These are phyloP conservation scores for Carcharodon carcharias DNA, from an alignment of 2,797 vertebrate species.

Conservation along the genomic window DNA sequence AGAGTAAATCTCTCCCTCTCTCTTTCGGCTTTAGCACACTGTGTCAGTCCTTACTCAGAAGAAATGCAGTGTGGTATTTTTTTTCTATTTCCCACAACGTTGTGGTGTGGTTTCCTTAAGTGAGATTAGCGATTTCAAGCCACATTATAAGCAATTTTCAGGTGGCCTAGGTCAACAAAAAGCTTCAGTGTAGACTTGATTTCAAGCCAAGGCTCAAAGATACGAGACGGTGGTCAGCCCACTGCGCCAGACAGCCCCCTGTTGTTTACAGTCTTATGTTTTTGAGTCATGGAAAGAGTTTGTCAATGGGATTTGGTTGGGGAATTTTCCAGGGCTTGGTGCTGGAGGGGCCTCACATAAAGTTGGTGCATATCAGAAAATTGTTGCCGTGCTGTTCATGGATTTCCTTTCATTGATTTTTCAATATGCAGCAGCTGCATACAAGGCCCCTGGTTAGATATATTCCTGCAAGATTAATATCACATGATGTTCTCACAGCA, in stretches of 20 bases:
- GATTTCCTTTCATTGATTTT: not conserved
- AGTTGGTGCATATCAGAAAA: not conserved
- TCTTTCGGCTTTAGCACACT: not conserved
- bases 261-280: not conserved
- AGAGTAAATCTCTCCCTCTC: not conserved
- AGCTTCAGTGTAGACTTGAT: not conserved
- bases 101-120: not conserved
- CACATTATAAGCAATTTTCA: not conserved
- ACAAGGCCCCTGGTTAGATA: not conserved
- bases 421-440: not conserved
- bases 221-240: not conserved
- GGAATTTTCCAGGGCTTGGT: not conserved
- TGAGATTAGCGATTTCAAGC: not conserved
- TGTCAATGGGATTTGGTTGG: not conserved
- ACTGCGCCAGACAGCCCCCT: not conserved
- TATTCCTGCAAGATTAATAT: not conserved
- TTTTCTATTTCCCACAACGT: not conserved
- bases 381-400: not conserved
- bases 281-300: not conserved
- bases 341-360: not conserved
- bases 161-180: not conserved
- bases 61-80: not conserved
- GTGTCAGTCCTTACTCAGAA: not conserved
- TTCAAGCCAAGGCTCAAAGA: not conserved
- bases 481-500: not conserved